phyloP scores from a whole-genome alignment of 2,888 invertebrate species.

The Orchesella flavescens region DNA sequence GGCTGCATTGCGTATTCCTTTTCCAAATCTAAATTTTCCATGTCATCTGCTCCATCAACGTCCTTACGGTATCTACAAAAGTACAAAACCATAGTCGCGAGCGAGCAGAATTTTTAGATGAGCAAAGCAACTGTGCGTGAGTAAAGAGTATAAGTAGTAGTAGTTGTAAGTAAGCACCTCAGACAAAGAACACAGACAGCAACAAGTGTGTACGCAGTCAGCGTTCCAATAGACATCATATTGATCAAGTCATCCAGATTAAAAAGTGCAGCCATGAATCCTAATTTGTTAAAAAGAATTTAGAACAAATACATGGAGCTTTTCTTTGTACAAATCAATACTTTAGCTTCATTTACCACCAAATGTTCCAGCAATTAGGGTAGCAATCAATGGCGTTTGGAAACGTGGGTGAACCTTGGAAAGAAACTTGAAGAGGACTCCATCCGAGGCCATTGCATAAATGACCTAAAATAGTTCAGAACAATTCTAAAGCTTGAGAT shows the following conservation, averaged over 20 bases:
- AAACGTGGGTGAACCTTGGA: conserved; percentile 83
- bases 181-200: conserved; percentile 92
- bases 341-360: conserved; percentile 76
- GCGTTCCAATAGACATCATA: conserved; percentile 79
- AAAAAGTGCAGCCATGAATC: conserved; percentile 75
- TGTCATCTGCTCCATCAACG: conserved; percentile 69
- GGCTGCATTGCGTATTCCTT: conserved; percentile 25
- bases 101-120: too few relatives aligned
- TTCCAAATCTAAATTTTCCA: conserved; percentile 14
- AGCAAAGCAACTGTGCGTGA: too few relatives aligned
- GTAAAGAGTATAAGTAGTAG: too few relatives aligned
- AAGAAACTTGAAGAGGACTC: conserved; percentile 86
- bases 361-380: conserved; percentile 83
- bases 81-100: too few relatives aligned
- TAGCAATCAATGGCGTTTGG: conserved; percentile 86
- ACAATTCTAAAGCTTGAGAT: background rate
- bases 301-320: background rate
- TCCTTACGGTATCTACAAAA: conserved; percentile 68
- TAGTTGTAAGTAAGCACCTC: too few relatives aligned
- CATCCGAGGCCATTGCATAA: conserved; percentile 91
- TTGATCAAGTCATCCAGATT: conserved; percentile 73
- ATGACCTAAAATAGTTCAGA: background rate
- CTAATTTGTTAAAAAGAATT: conserved; percentile 59
- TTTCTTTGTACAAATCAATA: too few relatives aligned
- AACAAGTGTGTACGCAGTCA: conserved; percentile 92